These are phyloP conservation scores for Coilia nasus DNA, from an alignment of 2,797 vertebrate species.

Conservation along the genomic window DNA sequence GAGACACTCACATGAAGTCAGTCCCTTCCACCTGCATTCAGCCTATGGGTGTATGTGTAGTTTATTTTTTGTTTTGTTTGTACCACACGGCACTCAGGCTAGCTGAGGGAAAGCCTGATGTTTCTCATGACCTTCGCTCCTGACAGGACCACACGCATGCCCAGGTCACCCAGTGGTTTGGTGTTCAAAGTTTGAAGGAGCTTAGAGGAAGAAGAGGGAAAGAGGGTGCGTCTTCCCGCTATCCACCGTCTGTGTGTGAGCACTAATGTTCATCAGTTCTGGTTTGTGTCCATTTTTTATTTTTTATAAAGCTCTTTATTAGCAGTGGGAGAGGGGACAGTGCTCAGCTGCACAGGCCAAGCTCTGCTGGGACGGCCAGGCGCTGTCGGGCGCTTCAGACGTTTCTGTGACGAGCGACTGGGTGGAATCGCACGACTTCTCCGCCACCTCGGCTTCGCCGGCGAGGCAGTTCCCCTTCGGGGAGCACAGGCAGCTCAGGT, in stretches of 20 bases:
- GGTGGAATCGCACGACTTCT: conserved; percentile 91
- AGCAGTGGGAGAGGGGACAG: not conserved
- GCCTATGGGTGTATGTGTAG: not conserved
- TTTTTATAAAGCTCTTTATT: not conserved
- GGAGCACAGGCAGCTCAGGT: conserved; percentile 65
- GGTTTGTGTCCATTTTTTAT: not conserved
- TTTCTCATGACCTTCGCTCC: not conserved
- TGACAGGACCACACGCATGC: not conserved
- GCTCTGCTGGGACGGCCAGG: conserved; percentile 11
- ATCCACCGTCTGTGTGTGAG: not conserved
- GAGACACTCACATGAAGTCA: not conserved
- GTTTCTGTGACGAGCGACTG: conserved; percentile 81
- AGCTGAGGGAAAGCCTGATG: not conserved
- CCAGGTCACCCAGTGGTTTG: not conserved
- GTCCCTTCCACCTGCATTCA: not conserved
- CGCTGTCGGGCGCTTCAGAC: not conserved
- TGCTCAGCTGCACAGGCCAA: not conserved
- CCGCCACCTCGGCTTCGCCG: conserved; percentile 79
- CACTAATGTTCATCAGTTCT: not conserved
- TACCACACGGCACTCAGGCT: not conserved
- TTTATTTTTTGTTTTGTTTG: not conserved
- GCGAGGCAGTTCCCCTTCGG: conserved; percentile 67
- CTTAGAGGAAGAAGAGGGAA: not conserved
- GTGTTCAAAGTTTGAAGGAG: not conserved
- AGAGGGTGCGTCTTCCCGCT: not conserved